Conservation (phyloP, 2,797 vertebrate genomes). For the Pteropus rufus region DNA sequence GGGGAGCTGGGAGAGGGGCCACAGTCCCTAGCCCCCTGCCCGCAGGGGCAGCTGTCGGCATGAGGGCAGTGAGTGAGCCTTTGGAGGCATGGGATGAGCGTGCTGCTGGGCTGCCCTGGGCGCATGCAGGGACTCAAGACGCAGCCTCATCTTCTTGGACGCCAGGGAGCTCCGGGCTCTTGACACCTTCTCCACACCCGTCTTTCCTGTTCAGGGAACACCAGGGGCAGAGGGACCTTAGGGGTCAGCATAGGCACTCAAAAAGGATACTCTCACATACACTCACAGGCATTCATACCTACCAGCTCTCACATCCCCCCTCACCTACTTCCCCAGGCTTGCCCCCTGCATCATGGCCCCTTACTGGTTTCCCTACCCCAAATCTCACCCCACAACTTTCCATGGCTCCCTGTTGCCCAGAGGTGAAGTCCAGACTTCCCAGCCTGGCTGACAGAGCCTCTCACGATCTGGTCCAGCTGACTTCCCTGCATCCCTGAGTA, state of each 20-base stretch:
- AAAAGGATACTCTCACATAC: too few relatives aligned
- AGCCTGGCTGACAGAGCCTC: neutral
- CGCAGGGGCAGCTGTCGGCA: slow-evolving; percentile 56
- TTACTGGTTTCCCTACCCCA: neutral
- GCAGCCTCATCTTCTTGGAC: slow-evolving; percentile 92
- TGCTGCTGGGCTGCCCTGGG: slow-evolving; percentile 32
- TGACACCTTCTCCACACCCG: slow-evolving; percentile 88
- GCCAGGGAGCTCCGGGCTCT: slow-evolving; percentile 92
- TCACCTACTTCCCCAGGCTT: neutral
- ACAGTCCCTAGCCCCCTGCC: neutral
- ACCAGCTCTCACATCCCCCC: neutral
- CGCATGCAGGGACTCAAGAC: slow-evolving; percentile 79
- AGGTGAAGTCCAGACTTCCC: neutral
- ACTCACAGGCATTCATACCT: neutral
- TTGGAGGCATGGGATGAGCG: slow-evolving; percentile 72
- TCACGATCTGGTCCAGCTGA: neutral
- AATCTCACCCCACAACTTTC: neutral
- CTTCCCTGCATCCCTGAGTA: neutral
- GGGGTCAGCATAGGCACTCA: neutral
- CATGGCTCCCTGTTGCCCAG: neutral
- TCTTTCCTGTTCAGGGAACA: slow-evolving; percentile 86
- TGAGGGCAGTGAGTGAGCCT: slow-evolving; percentile 67
- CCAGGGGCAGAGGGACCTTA: neutral
- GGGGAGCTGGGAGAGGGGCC: neutral
- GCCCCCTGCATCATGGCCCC: neutral